Evolutionary conservation across 2,797 vertebrate genomes (phyloP), one percentile per base, ranked within the genome.

Genomic region (Crenichthys baileyi): DNA sequence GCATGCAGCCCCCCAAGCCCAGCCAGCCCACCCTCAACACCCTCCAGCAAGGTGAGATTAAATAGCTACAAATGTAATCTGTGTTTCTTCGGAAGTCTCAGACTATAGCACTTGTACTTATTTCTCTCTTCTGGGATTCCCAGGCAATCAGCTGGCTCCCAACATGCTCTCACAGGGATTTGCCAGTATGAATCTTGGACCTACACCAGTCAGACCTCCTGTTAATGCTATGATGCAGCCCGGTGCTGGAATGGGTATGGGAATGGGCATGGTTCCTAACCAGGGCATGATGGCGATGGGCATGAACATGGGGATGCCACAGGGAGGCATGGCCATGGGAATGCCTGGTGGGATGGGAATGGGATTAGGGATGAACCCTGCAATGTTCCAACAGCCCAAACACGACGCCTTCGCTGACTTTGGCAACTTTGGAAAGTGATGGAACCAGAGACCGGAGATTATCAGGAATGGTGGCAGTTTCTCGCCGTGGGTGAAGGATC

Each of bases 331-430:
- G 79, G 94, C 89, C 79, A 95, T 97, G 95, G 96, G 96, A 79
- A 92, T 97, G 92, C 92, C 95, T 0, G 92, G 94, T 84, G 88
- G 70, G 20, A 81, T 80, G 70, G 68, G 77, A 2, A 81, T 80
- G 68, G 67, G 77, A 56, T 92, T 97, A 86, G 89, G 95, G n/a
- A 94, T 98, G 96, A 91, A 95, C 89, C 85, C 95, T 78, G 87
- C 83, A 46, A 94, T 96, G 92, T 93, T 91, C 90, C 95, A 97
- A 87, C 97, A 97, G 87, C 96, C 97, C 89, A 99, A 99, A 96
- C 97, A 97, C 84, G 97, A 99, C 94, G 97, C 97, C 96, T 99
- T 99, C 89, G 98, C 98, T 94, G 98, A 99, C 94, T 99, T 99
- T 80, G 97, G 96, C 94, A 99, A 98, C 96, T 99, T 99, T 94